These are phyloP conservation scores for Copidosoma floridanum DNA, from an alignment of 1,140 invertebrate genomes.

Conservation along the genomic window DNA sequence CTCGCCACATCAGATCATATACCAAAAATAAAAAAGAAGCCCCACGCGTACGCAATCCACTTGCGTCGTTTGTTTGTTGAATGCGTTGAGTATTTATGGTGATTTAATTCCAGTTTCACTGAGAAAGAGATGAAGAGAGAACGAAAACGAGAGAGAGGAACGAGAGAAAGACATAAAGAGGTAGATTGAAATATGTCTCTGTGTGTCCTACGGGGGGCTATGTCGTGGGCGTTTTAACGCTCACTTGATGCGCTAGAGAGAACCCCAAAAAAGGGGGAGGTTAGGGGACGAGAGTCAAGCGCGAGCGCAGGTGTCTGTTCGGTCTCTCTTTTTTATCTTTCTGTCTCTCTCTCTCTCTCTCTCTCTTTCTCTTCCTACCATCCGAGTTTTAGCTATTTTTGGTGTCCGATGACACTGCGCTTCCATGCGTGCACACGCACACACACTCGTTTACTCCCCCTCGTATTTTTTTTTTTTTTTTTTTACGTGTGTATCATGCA, in stretches of 20 bases:
- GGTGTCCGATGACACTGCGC: slow-evolving; percentile 21
- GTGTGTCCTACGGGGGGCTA: not conserved
- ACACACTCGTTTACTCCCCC: not conserved
- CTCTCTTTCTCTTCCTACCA: not conserved
- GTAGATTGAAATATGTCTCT: slow-evolving; percentile 22
- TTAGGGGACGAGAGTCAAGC: not conserved
- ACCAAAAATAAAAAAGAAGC: not conserved
- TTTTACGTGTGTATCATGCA: not conserved
- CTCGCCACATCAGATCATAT: too few species aligned
- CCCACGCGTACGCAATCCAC: not conserved
- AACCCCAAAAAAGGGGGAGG: too few species aligned
- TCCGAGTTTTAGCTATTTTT: slow-evolving; percentile 12
- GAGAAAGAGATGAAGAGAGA: not conserved
- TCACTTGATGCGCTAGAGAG: slow-evolving; percentile 8
- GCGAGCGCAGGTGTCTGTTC: slow-evolving; percentile 16
- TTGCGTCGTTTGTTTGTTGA: not conserved
- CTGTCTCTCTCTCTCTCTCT: slow-evolving; percentile 6
- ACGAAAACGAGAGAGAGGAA: not conserved
- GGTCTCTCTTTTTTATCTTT: not conserved
- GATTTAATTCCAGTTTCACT: slow-evolving; percentile 23
- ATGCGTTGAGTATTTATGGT: slow-evolving; percentile 21
- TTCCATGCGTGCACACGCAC: not conserved
- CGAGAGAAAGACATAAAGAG: slow-evolving; percentile 21
- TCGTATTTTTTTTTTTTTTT: not conserved
- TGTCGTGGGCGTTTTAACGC: slow-evolving; percentile 20